phyloP scores from a whole-genome alignment of 2,888 invertebrate genomes.

The Pachliopta kotzebuea region DNA sequence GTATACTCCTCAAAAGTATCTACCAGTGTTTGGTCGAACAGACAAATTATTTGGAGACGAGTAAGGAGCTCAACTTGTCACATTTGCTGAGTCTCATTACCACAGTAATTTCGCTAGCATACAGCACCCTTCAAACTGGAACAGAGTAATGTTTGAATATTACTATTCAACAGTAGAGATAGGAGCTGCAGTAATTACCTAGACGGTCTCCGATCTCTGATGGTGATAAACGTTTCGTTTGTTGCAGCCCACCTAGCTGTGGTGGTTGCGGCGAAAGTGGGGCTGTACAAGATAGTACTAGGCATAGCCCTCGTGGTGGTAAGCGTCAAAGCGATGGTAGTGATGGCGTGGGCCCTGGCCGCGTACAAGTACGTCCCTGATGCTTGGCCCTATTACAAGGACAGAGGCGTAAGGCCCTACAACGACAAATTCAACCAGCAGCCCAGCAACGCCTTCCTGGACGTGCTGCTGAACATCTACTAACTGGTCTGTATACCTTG shows the following conservation, averaged over 20 bases:
- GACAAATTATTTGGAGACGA: no score
- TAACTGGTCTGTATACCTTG: constrained; percentile 22
- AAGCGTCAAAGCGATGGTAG: constrained; percentile 54
- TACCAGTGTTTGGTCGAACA: no score
- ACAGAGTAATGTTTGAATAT: no score
- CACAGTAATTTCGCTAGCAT: no score
- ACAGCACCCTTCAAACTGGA: no score
- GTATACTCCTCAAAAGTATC: no score
- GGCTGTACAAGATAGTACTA: constrained; percentile 61
- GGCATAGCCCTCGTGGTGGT: constrained; percentile 57
- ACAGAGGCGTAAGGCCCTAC: constrained; percentile 30
- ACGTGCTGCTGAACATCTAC: constrained; percentile 32
- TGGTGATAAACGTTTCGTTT: constrained; percentile 41
- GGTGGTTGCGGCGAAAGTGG: constrained; percentile 60
- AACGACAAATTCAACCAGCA: constrained; percentile 30
- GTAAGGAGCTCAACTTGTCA: no score
- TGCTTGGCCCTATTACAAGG: constrained; percentile 49
- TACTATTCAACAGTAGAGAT: no score
- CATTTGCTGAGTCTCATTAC: no score
- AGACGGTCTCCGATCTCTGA: no score
- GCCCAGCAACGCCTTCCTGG: constrained; percentile 34
- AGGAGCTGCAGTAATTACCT: no score
- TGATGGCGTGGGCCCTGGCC: constrained; percentile 62
- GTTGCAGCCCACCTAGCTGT: constrained; percentile 70
- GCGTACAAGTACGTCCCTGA: constrained; percentile 63